A percentile compares a stretch with the other conserved stretches of the same genome.
phyloP scores from a whole-genome alignment of 2,797 vertebrate genomes.

The Galago senegalensis region DNA sequence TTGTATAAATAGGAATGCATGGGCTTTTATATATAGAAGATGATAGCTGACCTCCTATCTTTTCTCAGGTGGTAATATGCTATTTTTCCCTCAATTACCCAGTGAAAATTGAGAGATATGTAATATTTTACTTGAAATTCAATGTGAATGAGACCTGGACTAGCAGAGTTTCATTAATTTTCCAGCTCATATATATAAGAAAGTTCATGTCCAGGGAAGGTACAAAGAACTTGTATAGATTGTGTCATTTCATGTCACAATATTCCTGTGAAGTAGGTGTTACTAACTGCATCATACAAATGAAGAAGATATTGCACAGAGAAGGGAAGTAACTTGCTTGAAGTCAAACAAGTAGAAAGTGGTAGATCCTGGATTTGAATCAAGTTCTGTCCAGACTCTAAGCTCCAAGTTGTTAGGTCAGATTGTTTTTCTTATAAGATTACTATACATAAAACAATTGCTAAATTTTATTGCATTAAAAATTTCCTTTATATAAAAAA shows the following conservation, averaged over 20 bases:
- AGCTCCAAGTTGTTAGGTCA: conserved; percentile 22
- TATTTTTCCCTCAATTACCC: conserved; percentile 15
- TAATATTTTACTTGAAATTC: conserved; percentile 35
- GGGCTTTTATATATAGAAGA: not conserved
- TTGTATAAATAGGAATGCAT: not conserved
- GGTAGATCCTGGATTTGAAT: conserved; percentile 22
- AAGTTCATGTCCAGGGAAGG: not conserved
- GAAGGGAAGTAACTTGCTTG: not conserved
- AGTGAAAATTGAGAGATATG: not conserved
- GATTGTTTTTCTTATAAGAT: conserved; percentile 3
- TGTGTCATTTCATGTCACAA: conserved; percentile 5
- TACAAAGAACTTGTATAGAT: not conserved
- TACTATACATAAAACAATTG: not conserved
- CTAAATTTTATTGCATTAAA: conserved; percentile 22
- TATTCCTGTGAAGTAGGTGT: not conserved
- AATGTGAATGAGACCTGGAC: not conserved
- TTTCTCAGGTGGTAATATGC: not conserved
- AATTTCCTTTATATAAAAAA: not conserved
- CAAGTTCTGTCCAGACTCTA: not conserved
- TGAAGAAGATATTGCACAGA: not conserved
- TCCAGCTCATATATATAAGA: not conserved
- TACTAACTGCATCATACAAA: not conserved
- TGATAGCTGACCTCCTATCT: conserved; percentile 15
- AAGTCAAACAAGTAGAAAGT: conserved; percentile 25
- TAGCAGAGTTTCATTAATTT: conserved; percentile 28